Evolutionary conservation across 2,888 invertebrate species (phyloP).

Genomic region (Polia nebulosa): DNA sequence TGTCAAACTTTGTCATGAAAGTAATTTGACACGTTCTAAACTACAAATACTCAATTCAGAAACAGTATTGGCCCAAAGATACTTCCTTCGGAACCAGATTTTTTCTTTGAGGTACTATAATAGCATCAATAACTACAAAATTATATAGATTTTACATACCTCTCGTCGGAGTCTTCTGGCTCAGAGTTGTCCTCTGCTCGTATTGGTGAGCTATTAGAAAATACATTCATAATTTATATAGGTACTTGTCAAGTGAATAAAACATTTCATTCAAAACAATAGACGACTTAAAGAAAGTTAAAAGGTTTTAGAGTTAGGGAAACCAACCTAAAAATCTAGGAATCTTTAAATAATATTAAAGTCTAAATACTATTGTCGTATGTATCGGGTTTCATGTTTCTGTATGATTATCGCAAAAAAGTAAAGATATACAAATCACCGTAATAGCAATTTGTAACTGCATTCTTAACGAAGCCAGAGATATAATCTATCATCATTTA

Average conservation of each 20-base stretch:
- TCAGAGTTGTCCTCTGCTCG: slow-evolving; percentile 67
- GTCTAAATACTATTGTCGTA: too few species aligned
- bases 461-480: background rate
- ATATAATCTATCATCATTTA: slow-evolving; percentile 17
- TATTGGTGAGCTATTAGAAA: slow-evolving; percentile 55
- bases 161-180: slow-evolving; percentile 62
- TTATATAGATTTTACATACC: slow-evolving; percentile 39
- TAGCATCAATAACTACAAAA: background rate
- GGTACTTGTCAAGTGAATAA: background rate
- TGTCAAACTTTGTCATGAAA: too few species aligned
- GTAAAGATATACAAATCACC: too few species aligned
- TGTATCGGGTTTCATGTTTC: too few species aligned
- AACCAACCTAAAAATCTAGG: too few species aligned
- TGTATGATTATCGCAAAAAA: too few species aligned
- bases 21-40: too few species aligned
- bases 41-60: too few species aligned
- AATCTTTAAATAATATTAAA: too few species aligned
- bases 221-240: background rate
- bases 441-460: background rate
- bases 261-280: background rate
- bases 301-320: background rate
- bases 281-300: background rate
- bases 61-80: background rate
- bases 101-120: background rate
- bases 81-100: background rate